A percentile compares a stretch with the other conserved stretches of the same genome.
Conservation (phyloP, 2,797 vertebrate genomes). For the Enteromius treurensis region DNA sequence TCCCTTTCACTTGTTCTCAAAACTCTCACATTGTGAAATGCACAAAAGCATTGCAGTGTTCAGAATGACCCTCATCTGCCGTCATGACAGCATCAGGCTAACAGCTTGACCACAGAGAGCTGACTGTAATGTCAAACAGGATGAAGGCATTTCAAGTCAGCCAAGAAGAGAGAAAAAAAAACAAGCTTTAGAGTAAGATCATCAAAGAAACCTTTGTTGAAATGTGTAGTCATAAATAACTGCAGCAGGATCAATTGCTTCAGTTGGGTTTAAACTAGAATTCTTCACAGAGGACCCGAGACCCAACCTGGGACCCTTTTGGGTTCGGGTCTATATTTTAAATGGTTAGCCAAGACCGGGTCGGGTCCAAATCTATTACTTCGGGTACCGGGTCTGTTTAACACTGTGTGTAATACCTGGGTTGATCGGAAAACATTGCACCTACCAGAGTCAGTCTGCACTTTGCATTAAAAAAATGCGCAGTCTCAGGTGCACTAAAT, state of each 20-base stretch:
- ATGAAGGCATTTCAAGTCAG: constrained; percentile 39
- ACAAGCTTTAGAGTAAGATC: constrained; percentile 29
- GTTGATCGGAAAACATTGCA: too few relatives aligned
- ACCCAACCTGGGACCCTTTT: too few relatives aligned
- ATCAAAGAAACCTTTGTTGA: constrained; percentile 44
- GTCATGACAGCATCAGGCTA: constrained; percentile 39
- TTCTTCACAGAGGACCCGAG: too few relatives aligned
- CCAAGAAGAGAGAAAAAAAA: constrained; percentile 18
- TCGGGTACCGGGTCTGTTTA: too few relatives aligned
- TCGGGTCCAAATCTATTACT: too few relatives aligned
- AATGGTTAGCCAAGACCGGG: too few relatives aligned
- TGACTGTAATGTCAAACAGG: constrained; percentile 39
- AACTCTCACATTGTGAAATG: not conserved
- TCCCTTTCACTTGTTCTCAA: not conserved
- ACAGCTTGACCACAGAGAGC: constrained; percentile 37
- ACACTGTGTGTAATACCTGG: too few relatives aligned
- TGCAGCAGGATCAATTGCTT: constrained; percentile 64
- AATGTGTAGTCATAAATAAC: constrained; percentile 69
- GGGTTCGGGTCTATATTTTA: too few relatives aligned
- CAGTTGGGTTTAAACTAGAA: constrained; percentile 63
- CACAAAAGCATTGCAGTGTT: not conserved
- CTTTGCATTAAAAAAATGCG: too few relatives aligned
- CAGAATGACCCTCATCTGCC: constrained; percentile 25
- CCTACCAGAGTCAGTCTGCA: too few relatives aligned
- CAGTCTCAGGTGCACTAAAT: too few relatives aligned